Evolutionary conservation across 2,797 vertebrate genomes (phyloP).

Genomic region (Rhynchonycteris naso): DNA sequence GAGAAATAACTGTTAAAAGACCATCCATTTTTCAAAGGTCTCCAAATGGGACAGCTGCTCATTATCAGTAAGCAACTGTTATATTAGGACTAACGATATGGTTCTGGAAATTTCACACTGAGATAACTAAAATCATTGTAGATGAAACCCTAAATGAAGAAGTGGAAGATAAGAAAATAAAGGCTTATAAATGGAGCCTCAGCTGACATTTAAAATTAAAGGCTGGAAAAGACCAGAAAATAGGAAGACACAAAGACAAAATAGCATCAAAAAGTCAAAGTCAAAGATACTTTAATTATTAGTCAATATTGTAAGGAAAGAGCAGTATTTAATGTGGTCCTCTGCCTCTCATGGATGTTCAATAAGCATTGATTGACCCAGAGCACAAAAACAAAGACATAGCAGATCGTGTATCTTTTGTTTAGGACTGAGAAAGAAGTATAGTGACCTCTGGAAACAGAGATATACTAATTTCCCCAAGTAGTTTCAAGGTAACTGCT

Average conservation of each 20-base stretch:
- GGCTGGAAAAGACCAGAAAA: not conserved
- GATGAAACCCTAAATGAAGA: constrained; percentile 12
- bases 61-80: not conserved
- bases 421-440: constrained; percentile 21
- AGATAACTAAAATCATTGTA: not conserved
- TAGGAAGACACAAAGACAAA: not conserved
- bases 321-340: not conserved
- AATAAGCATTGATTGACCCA: not conserved
- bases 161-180: not conserved
- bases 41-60: not conserved
- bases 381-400: not conserved
- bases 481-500: not conserved
- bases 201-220: not conserved
- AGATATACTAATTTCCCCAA: not conserved
- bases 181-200: not conserved
- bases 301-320: not conserved
- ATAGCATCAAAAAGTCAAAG: not conserved
- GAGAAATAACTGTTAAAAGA: constrained; percentile 8
- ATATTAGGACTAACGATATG: not conserved
- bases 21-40: not conserved
- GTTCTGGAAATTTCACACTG: not conserved
- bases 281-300: not conserved
- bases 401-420: not conserved
- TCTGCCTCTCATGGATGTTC: not conserved
- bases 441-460: not conserved